phyloP scores from a whole-genome alignment of 2,888 invertebrate species.

The Sphecodes monilicornis region DNA sequence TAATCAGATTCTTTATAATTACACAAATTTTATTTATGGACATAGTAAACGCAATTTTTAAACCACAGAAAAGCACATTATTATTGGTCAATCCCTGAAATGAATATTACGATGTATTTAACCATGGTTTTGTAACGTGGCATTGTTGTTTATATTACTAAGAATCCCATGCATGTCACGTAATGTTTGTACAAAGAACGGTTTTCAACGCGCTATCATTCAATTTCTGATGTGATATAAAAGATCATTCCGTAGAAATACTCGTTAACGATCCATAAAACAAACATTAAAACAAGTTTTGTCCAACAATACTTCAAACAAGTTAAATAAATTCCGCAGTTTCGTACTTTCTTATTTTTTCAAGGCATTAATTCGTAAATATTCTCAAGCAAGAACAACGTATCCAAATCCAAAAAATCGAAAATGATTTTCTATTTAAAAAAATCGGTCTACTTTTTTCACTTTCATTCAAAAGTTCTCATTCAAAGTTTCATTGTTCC shows the following conservation, averaged over 20 bases:
- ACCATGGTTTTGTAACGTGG: conserved; percentile 60
- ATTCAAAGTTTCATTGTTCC: too few species aligned
- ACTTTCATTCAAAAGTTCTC: not conserved
- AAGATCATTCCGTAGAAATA: not conserved
- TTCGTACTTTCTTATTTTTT: too few species aligned
- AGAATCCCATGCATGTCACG: not conserved
- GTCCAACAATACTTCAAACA: too few species aligned
- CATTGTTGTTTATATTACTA: not conserved
- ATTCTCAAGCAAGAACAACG: not conserved
- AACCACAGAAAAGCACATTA: not conserved
- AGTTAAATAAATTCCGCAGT: too few species aligned
- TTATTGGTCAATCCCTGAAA: not conserved
- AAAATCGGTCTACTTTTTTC: not conserved
- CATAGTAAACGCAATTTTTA: not conserved
- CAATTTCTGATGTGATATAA: not conserved
- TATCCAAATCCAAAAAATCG: not conserved
- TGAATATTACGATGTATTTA: conserved; percentile 54
- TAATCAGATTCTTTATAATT: not conserved
- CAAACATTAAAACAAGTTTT: not conserved
- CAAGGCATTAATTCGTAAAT: not conserved
- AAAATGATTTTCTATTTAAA: not conserved
- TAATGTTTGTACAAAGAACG: not conserved
- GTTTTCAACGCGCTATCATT: not conserved
- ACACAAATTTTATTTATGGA: not conserved
- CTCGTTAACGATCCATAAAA: not conserved